Conservation (phyloP, 2,888 invertebrate genomes). For the Halictus ligatus region DNA sequence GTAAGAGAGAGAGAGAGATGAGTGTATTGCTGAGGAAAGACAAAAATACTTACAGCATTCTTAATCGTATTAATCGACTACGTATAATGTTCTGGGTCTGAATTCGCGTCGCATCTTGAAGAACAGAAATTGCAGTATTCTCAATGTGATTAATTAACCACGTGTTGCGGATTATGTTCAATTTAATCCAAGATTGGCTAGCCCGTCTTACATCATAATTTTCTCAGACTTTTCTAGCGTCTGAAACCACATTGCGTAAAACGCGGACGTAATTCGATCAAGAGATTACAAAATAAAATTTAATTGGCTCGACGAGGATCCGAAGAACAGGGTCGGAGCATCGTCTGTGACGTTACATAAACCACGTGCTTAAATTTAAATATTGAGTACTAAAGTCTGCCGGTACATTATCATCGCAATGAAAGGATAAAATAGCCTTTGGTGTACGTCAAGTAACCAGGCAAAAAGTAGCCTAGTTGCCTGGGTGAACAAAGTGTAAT, state of each 20-base stretch:
- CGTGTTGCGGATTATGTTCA: background rate
- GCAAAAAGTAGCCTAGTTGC: background rate
- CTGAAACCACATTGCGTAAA: background rate
- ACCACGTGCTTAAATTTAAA: background rate
- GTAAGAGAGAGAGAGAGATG: no score
- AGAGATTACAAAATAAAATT: background rate
- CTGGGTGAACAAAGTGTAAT: background rate
- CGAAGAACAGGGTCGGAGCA: background rate
- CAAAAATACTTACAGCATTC: no score
- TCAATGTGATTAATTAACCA: no score
- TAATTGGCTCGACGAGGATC: background rate
- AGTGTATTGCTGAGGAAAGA: no score
- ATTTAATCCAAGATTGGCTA: background rate
- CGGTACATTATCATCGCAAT: slow-evolving; percentile 1
- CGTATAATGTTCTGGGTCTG: no score
- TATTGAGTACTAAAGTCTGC: background rate
- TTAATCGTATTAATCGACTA: no score
- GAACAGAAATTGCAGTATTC: no score
- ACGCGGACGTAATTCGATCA: background rate
- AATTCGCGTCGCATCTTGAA: no score
- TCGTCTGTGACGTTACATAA: background rate
- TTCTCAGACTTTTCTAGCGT: background rate
- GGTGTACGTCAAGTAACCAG: background rate
- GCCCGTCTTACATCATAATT: background rate
- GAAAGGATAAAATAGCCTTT: background rate